Evolutionary conservation across 1,140 invertebrate species (phyloP).

Genomic region (Littorina saxatilis): DNA sequence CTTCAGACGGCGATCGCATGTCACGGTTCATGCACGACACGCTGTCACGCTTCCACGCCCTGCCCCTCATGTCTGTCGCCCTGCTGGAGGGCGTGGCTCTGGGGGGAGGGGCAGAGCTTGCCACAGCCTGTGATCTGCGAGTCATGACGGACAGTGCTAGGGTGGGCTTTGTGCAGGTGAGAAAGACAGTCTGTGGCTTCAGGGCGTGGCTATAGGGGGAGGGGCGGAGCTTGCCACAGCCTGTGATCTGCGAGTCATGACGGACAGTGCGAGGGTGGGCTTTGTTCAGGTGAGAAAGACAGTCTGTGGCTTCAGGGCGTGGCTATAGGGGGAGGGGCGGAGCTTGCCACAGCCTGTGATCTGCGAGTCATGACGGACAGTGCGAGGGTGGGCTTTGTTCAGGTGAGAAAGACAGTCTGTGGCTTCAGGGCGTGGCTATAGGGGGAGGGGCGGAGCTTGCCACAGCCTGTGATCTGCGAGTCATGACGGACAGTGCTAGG

Average conservation of each 20-base stretch:
- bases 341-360: slow-evolving; percentile 79
- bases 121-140: slow-evolving; percentile 79
- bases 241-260: slow-evolving; percentile 80
- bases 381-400: slow-evolving; percentile 79
- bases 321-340: slow-evolving; percentile 80
- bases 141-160: slow-evolving; percentile 75
- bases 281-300: slow-evolving; percentile 80
- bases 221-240: slow-evolving; percentile 80
- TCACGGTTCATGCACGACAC: slow-evolving; percentile 78
- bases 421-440: slow-evolving; percentile 76
- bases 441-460: slow-evolving; percentile 81
- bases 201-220: slow-evolving; percentile 79
- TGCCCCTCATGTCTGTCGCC: slow-evolving; percentile 79
- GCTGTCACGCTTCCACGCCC: slow-evolving; percentile 74
- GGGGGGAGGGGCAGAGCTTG: slow-evolving; percentile 81
- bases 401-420: slow-evolving; percentile 77
- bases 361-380: slow-evolving; percentile 77
- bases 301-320: slow-evolving; percentile 76
- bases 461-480: slow-evolving; percentile 79
- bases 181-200: slow-evolving; percentile 77
- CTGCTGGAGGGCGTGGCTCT: slow-evolving; percentile 77
- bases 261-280: slow-evolving; percentile 74
- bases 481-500: slow-evolving; percentile 75
- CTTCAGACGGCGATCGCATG: slow-evolving; percentile 75
- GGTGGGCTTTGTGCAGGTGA: slow-evolving; percentile 79